These are phyloP conservation scores for Rutilus rutilus DNA, from an alignment of 2,113 vertebrate species.

Conservation along the genomic window DNA sequence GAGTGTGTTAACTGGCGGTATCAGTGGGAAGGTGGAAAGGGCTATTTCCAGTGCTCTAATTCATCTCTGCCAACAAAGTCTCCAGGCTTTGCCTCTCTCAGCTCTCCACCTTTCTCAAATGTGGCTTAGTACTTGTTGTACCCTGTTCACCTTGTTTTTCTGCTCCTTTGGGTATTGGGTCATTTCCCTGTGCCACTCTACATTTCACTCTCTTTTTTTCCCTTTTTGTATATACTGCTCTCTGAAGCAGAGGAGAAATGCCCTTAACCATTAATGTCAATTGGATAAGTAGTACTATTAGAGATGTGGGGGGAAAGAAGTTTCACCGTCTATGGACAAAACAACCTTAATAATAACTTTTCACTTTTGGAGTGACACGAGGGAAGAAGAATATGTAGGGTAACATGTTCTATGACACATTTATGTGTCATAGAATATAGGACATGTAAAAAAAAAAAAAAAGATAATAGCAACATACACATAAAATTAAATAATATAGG, in stretches of 20 bases:
- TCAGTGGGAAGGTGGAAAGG: conserved; percentile 68
- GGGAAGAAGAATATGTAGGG: conserved; percentile 8
- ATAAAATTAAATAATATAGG: neutral
- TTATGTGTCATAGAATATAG: neutral
- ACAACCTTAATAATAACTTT: conserved; percentile 37
- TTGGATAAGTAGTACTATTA: conserved; percentile 47
- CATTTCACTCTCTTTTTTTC: conserved; percentile 19
- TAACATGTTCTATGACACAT: neutral
- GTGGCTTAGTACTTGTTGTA: conserved; percentile 60
- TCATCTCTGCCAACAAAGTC: conserved; percentile 78
- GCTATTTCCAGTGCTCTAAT: conserved; percentile 77
- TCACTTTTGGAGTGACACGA: neutral
- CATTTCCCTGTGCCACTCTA: conserved; percentile 40
- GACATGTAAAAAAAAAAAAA: neutral
- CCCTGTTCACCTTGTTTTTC: conserved; percentile 64
- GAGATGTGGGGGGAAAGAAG: neutral
- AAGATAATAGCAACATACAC: neutral
- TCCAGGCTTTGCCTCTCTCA: conserved; percentile 63
- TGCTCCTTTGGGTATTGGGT: conserved; percentile 40
- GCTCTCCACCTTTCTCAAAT: conserved; percentile 59
- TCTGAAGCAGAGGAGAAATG: conserved; percentile 46
- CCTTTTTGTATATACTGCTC: conserved; percentile 33
- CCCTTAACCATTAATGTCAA: conserved; percentile 46
- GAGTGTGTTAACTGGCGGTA: conserved; percentile 61
- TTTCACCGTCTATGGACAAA: conserved; percentile 31